phyloP scores from a whole-genome alignment of 2,888 invertebrate species.

The Conistra vaccinii region DNA sequence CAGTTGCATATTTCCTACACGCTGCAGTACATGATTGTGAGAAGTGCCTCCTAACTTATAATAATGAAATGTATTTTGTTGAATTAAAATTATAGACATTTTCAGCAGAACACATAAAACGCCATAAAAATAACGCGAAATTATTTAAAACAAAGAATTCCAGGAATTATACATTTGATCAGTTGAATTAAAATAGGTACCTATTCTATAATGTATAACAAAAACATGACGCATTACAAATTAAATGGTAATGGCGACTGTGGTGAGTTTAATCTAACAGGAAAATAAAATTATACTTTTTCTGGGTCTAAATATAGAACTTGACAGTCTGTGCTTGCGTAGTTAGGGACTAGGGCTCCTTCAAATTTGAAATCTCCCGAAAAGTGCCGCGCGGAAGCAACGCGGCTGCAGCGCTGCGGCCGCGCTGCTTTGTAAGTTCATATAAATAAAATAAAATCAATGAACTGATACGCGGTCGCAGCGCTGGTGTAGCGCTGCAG shows the following conservation, averaged over 20 bases:
- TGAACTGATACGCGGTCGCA: too few relatives aligned
- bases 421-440: too few relatives aligned
- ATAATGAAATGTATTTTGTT: not conserved
- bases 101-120: not conserved
- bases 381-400: too few relatives aligned
- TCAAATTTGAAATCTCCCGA: too few relatives aligned
- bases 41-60: not conserved
- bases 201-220: too few relatives aligned
- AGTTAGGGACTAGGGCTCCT: too few relatives aligned
- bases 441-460: too few relatives aligned
- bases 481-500: too few relatives aligned
- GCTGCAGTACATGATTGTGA: not conserved
- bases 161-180: too few relatives aligned
- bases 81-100: not conserved
- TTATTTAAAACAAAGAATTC: not conserved
- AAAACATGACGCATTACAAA: not conserved
- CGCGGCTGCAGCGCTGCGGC: too few relatives aligned
- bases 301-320: not conserved
- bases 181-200: not conserved
- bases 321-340: not conserved
- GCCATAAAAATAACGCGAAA: not conserved
- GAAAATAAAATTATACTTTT: slow-evolving; percentile 33
- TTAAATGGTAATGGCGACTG: not conserved
- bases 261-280: slow-evolving; percentile 43
- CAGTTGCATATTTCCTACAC: not conserved